Evolutionary conservation across 2,888 invertebrate species (phyloP), one percentile per base, ranked within the genome.

Genomic region (Apantesis nais): DNA sequence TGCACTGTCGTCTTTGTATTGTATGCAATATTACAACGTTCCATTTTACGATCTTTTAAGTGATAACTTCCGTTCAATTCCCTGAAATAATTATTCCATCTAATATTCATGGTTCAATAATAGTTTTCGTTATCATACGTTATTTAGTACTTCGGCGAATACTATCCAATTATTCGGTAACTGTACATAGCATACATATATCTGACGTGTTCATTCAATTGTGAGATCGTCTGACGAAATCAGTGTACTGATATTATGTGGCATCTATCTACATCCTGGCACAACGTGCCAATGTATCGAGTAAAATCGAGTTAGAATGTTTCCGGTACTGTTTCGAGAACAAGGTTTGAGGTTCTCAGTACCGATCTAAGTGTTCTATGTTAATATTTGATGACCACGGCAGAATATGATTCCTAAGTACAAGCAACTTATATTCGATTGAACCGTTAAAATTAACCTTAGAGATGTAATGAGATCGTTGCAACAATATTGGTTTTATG

Each of bases 151-250:
- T n/a, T n/a, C 22, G 11, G 9, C 48, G 16, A 58, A 58, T 58
- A 58, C 14, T 25, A 25, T 0, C 29, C 25, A 25, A 58, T 58
- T 58, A 25, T 58, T n/a, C 1, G 55, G 29, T 58, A 58, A 58
- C 14, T 16, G 1, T 7, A 55, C 12, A 14, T 16, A 44, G 41
- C 29, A 48, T 48, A n/a, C 48, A 52, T 52, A 14, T 5, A 65
- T 65, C 48, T n/a, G n/a, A 34, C n/a, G 41, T 9, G n/a, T 31
- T 65, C 52, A 52, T 34, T 65, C 65, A 58, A 52, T 65, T 65
- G 64, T 34, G 52, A 16, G 52, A n/a, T 52, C 44, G 44, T 52
- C 34, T 12, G 14, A 29, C 65, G 31, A 52, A n/a, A n/a, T 14
- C 48, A 31, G 16, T 48, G 31, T 34, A 48, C 48, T 48, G 31